Conservation (phyloP, 2,888 invertebrate species). For the Nesidiocoris tenuis region DNA sequence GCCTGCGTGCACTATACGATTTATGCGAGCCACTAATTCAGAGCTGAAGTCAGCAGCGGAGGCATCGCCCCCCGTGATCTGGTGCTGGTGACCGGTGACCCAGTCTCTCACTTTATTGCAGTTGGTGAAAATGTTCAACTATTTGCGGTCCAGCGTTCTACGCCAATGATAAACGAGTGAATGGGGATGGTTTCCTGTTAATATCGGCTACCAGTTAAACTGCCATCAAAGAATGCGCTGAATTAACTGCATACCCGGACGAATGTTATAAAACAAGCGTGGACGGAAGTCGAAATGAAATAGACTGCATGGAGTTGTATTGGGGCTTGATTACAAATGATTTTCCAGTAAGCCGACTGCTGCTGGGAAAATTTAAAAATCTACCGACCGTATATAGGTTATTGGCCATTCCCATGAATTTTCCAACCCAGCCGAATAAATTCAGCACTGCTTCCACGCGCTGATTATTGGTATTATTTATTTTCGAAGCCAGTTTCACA, state of each 20-base stretch:
- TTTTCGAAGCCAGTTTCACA: no score
- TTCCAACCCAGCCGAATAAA: no score
- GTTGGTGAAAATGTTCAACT: not conserved
- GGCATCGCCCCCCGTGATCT: not conserved
- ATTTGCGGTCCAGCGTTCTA: not conserved
- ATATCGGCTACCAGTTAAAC: not conserved
- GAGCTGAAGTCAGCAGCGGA: not conserved
- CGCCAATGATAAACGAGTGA: not conserved
- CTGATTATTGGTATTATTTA: no score
- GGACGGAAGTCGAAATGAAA: no score
- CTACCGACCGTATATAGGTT: no score
- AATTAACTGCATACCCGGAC: not conserved
- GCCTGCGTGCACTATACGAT: slow-evolving; percentile 13
- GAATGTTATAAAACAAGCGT: not conserved
- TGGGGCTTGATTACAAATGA: no score
- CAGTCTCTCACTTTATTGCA: not conserved
- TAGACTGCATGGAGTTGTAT: no score
- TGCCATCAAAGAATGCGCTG: not conserved
- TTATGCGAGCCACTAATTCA: slow-evolving; percentile 30
- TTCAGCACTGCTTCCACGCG: no score
- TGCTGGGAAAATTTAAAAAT: no score
- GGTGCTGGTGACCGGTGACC: not conserved
- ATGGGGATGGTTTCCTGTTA: not conserved
- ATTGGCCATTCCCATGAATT: no score
- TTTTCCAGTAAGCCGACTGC: no score